Conservation (phyloP, 2,797 vertebrate species). For the Petrocephalus schoutedeni region DNA sequence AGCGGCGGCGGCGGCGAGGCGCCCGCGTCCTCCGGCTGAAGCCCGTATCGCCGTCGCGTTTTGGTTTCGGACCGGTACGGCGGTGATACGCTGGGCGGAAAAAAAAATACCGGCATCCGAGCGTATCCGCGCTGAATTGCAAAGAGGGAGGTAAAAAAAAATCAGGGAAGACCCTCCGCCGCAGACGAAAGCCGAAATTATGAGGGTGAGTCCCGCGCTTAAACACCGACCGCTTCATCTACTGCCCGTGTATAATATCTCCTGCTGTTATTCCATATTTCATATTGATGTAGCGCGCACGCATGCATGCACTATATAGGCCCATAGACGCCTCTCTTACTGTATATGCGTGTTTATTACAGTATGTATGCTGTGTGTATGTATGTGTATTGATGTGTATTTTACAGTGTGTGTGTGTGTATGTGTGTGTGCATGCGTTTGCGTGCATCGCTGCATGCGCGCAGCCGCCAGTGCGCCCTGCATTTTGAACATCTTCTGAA, state of each 20-base stretch:
- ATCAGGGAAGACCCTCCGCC: conserved; percentile 25
- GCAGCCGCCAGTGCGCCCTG: conserved; percentile 2
- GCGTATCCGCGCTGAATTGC: conserved; percentile 19
- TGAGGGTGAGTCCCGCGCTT: conserved; percentile 55
- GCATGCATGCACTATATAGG: background rate
- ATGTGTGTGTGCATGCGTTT: background rate
- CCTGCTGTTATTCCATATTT: conserved; percentile 1
- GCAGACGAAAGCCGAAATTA: conserved; percentile 38
- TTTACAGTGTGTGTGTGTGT: background rate
- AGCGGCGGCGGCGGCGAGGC: background rate
- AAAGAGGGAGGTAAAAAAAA: conserved; percentile 29
- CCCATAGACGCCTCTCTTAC: conserved; percentile 35
- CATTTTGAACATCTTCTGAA: conserved; percentile 32
- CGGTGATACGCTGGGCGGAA: background rate
- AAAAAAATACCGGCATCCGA: conserved; percentile 27
- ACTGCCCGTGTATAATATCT: background rate
- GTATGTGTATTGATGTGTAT: background rate
- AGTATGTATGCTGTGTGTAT: background rate
- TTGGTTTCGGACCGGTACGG: conserved; percentile 14
- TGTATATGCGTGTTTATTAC: background rate
- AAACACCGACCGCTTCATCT: background rate
- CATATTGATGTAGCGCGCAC: background rate
- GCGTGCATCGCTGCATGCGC: background rate
- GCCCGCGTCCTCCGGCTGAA: conserved; percentile 11
- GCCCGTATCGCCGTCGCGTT: conserved; percentile 11